Percentiles rank a stretch among this genome's conserved stretches.
phyloP scores from a whole-genome alignment of 2,797 vertebrate genomes.

The Poecilia velifera region DNA sequence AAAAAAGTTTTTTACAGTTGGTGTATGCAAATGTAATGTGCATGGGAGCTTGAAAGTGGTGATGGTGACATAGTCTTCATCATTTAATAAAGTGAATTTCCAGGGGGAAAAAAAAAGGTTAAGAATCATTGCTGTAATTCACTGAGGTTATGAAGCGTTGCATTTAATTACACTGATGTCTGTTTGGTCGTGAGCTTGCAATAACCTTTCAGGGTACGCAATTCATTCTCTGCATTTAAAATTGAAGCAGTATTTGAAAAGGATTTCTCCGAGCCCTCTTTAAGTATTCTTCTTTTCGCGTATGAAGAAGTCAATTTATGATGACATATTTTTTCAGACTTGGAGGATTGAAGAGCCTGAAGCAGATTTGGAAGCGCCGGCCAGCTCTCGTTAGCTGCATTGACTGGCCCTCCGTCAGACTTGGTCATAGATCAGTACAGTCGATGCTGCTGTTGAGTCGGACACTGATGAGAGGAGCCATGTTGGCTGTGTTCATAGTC shows the following conservation, averaged over 20 bases:
- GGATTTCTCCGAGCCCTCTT: conserved; percentile 7
- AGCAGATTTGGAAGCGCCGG: conserved; percentile 57
- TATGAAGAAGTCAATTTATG: conserved; percentile 34
- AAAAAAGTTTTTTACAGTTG: neutral
- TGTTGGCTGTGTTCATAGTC: conserved; percentile 66
- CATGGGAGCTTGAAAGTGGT: neutral
- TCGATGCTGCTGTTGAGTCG: conserved; percentile 55
- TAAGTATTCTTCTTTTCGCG: conserved; percentile 7
- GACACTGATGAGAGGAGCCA: conserved; percentile 67
- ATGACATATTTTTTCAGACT: conserved; percentile 44
- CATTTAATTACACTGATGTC: neutral
- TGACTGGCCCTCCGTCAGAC: conserved; percentile 59
- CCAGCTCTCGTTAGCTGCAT: conserved; percentile 57
- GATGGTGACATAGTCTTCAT: neutral
- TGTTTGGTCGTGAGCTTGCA: neutral
- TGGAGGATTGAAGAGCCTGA: conserved; percentile 43
- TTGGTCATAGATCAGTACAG: conserved; percentile 65
- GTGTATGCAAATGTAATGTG: neutral
- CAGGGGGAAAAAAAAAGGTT: neutral
- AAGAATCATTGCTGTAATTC: neutral
- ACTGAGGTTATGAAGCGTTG: neutral
- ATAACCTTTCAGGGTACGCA: neutral
- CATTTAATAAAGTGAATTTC: neutral
- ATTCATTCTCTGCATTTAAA: conserved; percentile 8
- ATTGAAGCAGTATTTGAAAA: conserved; percentile 14